Conservation (phyloP, 1,140 invertebrate genomes). For the Carposina sasakii region DNA sequence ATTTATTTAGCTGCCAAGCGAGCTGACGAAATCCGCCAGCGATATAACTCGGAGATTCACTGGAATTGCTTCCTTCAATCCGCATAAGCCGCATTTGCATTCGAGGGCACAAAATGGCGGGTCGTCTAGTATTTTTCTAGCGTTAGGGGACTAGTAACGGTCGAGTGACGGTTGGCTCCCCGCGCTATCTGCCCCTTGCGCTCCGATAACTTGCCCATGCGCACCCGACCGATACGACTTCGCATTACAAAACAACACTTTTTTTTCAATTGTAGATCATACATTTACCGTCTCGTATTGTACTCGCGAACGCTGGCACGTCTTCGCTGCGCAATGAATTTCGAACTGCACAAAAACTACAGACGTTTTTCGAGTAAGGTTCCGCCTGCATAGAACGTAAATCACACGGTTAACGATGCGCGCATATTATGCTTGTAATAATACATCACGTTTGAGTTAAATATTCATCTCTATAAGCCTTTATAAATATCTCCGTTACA, state of each 20-base stretch:
- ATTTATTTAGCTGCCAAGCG: slow-evolving; percentile 36
- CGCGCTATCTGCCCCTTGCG: slow-evolving; percentile 69
- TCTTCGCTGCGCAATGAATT: slow-evolving; percentile 46
- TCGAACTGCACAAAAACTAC: slow-evolving; percentile 13
- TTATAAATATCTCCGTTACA: slow-evolving; percentile 13
- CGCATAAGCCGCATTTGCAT: slow-evolving; percentile 44
- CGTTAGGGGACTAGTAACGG: slow-evolving; percentile 69
- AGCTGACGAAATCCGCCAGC: slow-evolving; percentile 35
- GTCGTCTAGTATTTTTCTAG: slow-evolving; percentile 69
- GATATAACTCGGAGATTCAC: slow-evolving; percentile 23
- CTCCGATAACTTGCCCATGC: slow-evolving; percentile 71
- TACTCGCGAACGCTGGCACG: too few species aligned
- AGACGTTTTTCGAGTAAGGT: slow-evolving; percentile 41
- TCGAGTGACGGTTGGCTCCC: slow-evolving; percentile 68
- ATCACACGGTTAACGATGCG: slow-evolving; percentile 60
- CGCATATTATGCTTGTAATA: slow-evolving; percentile 48
- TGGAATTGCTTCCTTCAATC: slow-evolving; percentile 46
- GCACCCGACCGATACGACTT: slow-evolving; percentile 67
- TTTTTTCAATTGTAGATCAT: slow-evolving; percentile 45
- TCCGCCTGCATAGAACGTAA: slow-evolving; percentile 42
- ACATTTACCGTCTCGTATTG: too few species aligned
- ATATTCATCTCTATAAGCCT: slow-evolving; percentile 30
- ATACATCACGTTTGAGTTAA: slow-evolving; percentile 37
- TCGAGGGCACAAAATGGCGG: slow-evolving; percentile 44
- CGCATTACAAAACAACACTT: slow-evolving; percentile 54